Evolutionary conservation across 1,140 invertebrate genomes (phyloP), one percentile per base, ranked within the genome.

Genomic region (Apis florea): DNA sequence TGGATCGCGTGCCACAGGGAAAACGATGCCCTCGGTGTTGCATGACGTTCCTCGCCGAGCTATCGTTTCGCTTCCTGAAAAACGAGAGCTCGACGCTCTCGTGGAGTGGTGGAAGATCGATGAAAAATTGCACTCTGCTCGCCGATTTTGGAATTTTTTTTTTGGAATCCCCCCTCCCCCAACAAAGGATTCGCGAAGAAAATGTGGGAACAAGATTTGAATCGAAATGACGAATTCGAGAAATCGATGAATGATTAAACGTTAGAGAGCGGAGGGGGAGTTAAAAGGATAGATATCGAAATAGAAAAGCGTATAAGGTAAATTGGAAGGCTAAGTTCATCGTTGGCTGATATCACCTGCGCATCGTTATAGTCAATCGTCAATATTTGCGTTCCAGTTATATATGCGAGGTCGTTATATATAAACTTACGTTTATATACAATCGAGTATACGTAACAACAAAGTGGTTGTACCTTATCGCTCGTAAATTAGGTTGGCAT

Each of bases 351-450:
- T 77, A 76, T 77, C 63, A 54, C 51, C 31, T 67, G 74, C 63
- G 31, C 51, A n/a, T 68, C 40, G 40, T 49, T 77, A 56, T 12
- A 68, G 11, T 58, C 31, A 49, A 73, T 11, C n/a, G 64, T 77
- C 63, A 68, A 77, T 77, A 77, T 77, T 77, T 77, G 75, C 53
- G 12, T 77, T 58, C 51, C 51, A 8, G 24, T 68, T 77, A 56
- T 77, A 58, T 47, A 49, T 21, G 64, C 64, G n/a, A 77, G 40
- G 64, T 68, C 75, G 31, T 56, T 17, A 47, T 47, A 58, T 68
- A 58, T 56, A 67, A 67, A 61, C 17, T 51, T 24, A 31, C 8
- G 26, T 71, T 9, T 31, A 71, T 19, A 49, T n/a, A 59, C 26
- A 4, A 15, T 1, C 13, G 15, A 19, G 17, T 26, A 56, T 47